Evolutionary conservation across 1,140 invertebrate species (phyloP).

Genomic region (Trichomalopsis sarcophagae): DNA sequence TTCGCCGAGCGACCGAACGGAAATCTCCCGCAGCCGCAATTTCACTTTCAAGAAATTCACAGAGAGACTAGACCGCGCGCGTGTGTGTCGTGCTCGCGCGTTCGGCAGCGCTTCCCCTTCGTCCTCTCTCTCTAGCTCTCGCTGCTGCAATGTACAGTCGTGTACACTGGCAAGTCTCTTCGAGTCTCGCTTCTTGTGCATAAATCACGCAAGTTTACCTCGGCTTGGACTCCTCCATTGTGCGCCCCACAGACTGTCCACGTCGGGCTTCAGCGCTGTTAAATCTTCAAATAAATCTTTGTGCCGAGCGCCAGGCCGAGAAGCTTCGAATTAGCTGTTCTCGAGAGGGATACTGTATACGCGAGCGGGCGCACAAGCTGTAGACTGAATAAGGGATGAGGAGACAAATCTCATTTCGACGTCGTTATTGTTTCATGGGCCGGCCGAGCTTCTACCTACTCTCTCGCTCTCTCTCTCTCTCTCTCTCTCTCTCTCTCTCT

Average conservation of each 20-base stretch:
- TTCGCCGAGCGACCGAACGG: background rate
- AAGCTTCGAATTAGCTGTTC: conserved; percentile 41
- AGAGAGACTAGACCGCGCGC: conserved; percentile 6
- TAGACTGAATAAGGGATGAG: conserved; percentile 48
- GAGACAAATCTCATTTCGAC: conserved; percentile 51
- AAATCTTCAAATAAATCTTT: conserved; percentile 53
- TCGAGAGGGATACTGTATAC: background rate
- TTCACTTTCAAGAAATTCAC: conserved; percentile 18
- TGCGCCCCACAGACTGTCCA: conserved; percentile 14
- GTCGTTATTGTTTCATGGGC: conserved; percentile 49
- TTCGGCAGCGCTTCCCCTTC: background rate
- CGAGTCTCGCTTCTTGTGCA: conserved; percentile 21
- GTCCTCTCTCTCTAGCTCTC: background rate
- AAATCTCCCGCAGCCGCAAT: background rate
- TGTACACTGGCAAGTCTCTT: background rate
- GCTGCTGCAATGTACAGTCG: background rate
- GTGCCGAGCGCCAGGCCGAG: conserved; percentile 9
- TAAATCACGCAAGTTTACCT: conserved; percentile 45
- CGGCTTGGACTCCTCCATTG: conserved; percentile 15
- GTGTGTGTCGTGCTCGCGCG: background rate
- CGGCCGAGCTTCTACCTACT: background rate
- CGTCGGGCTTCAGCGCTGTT: conserved; percentile 35
- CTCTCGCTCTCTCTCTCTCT: background rate
- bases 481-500: too few relatives aligned
- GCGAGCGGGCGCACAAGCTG: background rate